A percentile compares a stretch with the other conserved stretches of the same genome.
phyloP scores from a whole-genome alignment of 2,888 invertebrate species.

The Epirrhoe alternata region DNA sequence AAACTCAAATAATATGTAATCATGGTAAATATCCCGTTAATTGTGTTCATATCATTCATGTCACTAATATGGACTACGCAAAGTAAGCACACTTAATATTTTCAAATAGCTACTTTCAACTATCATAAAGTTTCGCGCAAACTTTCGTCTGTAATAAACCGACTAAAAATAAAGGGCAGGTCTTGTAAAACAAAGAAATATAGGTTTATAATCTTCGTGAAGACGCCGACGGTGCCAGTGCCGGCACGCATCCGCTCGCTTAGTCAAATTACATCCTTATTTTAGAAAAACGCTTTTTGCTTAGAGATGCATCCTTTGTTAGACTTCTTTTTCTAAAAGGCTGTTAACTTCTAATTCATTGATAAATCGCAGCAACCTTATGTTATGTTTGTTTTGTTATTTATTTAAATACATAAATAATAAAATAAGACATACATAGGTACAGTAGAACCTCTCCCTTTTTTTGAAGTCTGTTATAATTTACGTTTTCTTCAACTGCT shows the following conservation, averaged over 20 bases:
- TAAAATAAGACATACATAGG: too few relatives aligned
- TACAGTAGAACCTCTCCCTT: too few relatives aligned
- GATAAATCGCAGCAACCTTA: too few relatives aligned
- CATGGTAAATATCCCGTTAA: too few relatives aligned
- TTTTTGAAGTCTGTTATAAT: too few relatives aligned
- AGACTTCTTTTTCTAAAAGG: not conserved
- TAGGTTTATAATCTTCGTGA: slow-evolving; percentile 59
- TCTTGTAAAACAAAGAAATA: slow-evolving; percentile 67
- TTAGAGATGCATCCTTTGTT: not conserved
- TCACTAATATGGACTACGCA: too few relatives aligned
- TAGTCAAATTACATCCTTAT: slow-evolving; percentile 43
- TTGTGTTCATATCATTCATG: too few relatives aligned
- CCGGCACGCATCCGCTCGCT: slow-evolving; percentile 51
- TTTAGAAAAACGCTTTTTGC: slow-evolving; percentile 13
- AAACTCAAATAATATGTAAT: too few relatives aligned
- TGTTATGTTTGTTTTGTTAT: too few relatives aligned
- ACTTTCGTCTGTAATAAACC: slow-evolving; percentile 3
- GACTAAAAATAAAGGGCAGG: slow-evolving; percentile 51
- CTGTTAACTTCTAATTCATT: not conserved
- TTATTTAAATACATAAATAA: too few relatives aligned
- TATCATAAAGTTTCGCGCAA: not conserved
- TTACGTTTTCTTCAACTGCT: too few relatives aligned
- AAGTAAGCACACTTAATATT: too few relatives aligned
- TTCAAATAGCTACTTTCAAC: not conserved
- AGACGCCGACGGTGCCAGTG: slow-evolving; percentile 40